These are phyloP conservation scores for Hirtodrosophila duncani DNA, from an alignment of 2,888 invertebrate genomes.

Conservation along the genomic window DNA sequence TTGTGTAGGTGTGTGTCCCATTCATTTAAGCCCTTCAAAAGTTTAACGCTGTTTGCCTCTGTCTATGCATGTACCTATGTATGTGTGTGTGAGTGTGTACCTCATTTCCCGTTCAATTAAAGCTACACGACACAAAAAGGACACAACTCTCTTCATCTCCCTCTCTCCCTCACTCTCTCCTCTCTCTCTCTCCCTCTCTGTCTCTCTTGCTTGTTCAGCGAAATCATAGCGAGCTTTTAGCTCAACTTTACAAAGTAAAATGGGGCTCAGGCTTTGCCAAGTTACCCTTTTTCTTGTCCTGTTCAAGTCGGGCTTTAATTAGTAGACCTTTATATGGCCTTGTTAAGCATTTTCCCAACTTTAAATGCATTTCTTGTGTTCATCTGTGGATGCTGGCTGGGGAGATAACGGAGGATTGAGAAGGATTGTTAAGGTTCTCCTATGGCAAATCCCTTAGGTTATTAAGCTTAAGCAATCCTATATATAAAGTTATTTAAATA, in stretches of 20 bases:
- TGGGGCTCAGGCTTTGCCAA: conserved; percentile 20
- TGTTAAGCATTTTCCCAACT: conserved; percentile 21
- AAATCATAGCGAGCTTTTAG: conserved; percentile 22
- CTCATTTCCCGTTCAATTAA: conserved; percentile 59
- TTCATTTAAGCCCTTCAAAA: conserved; percentile 34
- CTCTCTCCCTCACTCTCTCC: background rate
- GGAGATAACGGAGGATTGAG: too few species aligned
- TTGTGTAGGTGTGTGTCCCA: conserved; percentile 20
- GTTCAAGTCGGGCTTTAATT: conserved; percentile 21
- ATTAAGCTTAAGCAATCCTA: too few species aligned
- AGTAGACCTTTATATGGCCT: too few species aligned
- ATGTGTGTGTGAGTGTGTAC: background rate
- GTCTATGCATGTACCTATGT: conserved; percentile 6
- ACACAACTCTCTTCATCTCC: background rate
- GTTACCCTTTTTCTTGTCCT: too few species aligned
- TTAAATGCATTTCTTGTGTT: conserved; percentile 50
- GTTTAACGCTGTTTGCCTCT: conserved; percentile 1
- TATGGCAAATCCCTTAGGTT: too few species aligned
- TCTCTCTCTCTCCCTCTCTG: background rate
- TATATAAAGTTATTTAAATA: too few species aligned
- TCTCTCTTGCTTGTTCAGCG: too few species aligned
- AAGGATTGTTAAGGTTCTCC: too few species aligned
- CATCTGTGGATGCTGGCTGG: too few species aligned
- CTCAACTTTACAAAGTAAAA: conserved; percentile 5
- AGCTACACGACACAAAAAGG: conserved; percentile 53